Percentiles rank a stretch among this genome's conserved stretches.
Conservation (phyloP, 2,797 vertebrate genomes). For the Sebastes melanostomus region DNA sequence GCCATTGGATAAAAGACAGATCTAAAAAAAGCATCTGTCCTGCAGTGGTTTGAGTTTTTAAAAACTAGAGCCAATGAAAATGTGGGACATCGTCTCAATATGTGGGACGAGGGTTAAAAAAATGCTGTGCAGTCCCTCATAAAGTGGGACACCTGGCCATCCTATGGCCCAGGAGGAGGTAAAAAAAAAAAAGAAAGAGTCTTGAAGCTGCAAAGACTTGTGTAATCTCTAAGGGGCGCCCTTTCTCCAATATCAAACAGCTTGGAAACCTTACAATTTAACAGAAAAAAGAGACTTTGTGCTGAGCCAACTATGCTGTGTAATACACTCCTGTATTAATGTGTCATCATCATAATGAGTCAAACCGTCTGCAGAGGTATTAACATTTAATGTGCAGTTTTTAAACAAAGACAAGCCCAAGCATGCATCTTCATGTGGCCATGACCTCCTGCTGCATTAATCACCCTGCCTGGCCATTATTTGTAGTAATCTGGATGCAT, state of each 20-base stretch:
- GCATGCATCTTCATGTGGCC: not conserved
- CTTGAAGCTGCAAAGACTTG: slow-evolving; percentile 13
- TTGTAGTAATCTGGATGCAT: slow-evolving; percentile 53
- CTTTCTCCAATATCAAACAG: slow-evolving; percentile 40
- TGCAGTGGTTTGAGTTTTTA: too few species aligned
- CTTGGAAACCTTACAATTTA: not conserved
- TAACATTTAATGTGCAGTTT: not conserved
- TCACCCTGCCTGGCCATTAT: slow-evolving; percentile 41
- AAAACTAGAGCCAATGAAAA: not conserved
- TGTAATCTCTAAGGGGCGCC: slow-evolving; percentile 68
- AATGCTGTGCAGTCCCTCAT: too few species aligned
- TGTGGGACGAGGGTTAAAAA: too few species aligned
- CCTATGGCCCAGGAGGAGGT: too few species aligned
- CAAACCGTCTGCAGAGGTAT: not conserved
- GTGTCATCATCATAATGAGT: not conserved
- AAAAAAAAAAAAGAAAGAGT: not conserved
- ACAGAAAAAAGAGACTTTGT: not conserved
- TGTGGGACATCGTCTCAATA: too few species aligned
- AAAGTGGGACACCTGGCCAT: too few species aligned
- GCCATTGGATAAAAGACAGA: too few species aligned
- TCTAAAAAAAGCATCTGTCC: too few species aligned
- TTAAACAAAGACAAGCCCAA: not conserved
- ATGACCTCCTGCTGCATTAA: slow-evolving; percentile 34
- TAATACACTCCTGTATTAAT: not conserved
- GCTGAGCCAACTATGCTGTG: not conserved